Evolutionary conservation across 2,888 invertebrate genomes (phyloP).

Genomic region (Watsonalla binaria): DNA sequence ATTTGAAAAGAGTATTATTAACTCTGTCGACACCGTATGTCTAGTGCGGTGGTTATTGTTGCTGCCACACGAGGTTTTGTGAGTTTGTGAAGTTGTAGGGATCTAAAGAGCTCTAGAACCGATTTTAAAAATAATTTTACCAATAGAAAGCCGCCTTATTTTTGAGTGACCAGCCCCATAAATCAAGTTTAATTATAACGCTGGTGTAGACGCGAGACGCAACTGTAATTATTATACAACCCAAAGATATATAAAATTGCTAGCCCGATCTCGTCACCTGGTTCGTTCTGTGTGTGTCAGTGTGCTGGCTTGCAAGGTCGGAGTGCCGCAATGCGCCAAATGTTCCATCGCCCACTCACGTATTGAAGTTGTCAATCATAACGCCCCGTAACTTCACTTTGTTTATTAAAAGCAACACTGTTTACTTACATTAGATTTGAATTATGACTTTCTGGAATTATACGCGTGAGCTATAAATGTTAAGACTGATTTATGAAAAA

Average conservation of each 20-base stretch:
- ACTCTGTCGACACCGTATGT: too few relatives aligned
- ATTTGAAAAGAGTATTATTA: too few relatives aligned
- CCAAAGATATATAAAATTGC: too few relatives aligned
- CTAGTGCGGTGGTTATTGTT: too few relatives aligned
- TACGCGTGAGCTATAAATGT: background rate
- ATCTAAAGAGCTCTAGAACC: too few relatives aligned
- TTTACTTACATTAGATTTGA: background rate
- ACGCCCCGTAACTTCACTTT: background rate
- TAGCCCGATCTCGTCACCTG: background rate
- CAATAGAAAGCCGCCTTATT: too few relatives aligned
- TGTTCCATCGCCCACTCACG: background rate
- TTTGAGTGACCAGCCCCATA: too few relatives aligned
- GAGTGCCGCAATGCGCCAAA: conserved; percentile 8
- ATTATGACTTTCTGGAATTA: background rate
- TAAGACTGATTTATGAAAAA: background rate
- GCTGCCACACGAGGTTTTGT: too few relatives aligned
- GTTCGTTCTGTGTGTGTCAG: background rate
- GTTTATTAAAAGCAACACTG: background rate
- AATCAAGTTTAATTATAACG: too few relatives aligned
- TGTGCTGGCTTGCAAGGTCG: conserved; percentile 4
- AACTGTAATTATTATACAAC: background rate
- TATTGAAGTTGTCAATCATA: background rate
- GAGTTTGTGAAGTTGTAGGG: too few relatives aligned
- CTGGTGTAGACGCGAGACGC: too few relatives aligned
- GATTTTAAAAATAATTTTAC: too few relatives aligned